phyloP scores from a whole-genome alignment of 2,113 vertebrate species.

The Myiopsitta monachus region DNA sequence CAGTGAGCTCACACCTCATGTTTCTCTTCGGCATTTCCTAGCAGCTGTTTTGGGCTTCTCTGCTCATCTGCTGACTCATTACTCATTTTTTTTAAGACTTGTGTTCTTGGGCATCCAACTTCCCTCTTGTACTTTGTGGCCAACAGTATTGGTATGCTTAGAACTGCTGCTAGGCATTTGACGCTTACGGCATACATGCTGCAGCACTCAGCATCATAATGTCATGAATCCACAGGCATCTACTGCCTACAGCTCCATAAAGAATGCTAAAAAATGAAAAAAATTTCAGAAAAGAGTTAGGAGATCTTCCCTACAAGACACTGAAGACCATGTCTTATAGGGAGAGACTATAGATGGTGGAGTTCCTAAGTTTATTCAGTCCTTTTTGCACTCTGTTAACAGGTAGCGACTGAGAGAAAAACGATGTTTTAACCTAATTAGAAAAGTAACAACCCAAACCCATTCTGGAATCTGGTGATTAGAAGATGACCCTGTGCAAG shows the following conservation, averaged over 20 bases:
- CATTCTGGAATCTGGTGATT: background rate
- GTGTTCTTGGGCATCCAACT: background rate
- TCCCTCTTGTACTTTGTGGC: background rate
- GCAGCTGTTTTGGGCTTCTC: background rate
- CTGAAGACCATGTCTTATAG: background rate
- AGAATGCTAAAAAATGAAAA: background rate
- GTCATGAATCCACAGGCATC: background rate
- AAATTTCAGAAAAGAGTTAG: background rate
- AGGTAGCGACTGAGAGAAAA: background rate
- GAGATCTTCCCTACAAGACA: background rate
- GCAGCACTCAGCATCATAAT: background rate
- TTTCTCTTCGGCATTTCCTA: background rate
- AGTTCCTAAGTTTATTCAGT: background rate
- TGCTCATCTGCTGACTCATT: background rate
- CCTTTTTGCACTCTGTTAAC: background rate
- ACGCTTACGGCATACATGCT: accelerated
- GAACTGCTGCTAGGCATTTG: background rate
- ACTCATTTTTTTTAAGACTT: background rate
- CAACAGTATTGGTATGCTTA: background rate
- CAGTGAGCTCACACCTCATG: background rate
- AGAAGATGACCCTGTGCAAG: background rate
- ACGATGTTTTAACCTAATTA: background rate
- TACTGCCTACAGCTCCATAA: background rate
- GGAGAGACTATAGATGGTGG: background rate
- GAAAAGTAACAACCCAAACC: background rate